Evolutionary conservation across 2,113 vertebrate species (phyloP).

Genomic region (Sinocyclocheilus anophthalmus): DNA sequence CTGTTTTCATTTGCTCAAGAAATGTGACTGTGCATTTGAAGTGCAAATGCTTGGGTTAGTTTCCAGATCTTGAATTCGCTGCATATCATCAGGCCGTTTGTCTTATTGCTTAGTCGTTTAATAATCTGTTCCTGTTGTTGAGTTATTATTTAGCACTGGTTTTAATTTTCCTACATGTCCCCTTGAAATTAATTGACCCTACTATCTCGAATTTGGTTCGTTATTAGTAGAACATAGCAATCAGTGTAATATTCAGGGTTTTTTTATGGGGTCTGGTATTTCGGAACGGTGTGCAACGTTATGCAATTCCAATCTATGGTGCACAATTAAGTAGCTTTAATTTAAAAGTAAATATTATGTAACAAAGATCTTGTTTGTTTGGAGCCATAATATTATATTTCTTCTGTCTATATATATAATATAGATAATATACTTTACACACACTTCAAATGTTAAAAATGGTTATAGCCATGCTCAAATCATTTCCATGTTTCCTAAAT

Average conservation of each 20-base stretch:
- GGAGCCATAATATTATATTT: too few species aligned
- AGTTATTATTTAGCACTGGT: not conserved
- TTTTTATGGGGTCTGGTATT: too few species aligned
- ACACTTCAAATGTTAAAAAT: too few species aligned
- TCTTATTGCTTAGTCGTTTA: not conserved
- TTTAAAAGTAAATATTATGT: not conserved
- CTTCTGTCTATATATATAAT: too few species aligned
- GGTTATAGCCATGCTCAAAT: not conserved
- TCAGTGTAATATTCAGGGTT: too few species aligned
- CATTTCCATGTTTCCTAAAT: not conserved
- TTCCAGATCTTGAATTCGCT: not conserved
- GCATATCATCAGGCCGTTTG: not conserved
- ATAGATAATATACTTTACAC: too few species aligned
- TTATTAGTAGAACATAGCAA: not conserved
- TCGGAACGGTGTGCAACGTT: too few species aligned
- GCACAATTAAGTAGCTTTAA: not conserved
- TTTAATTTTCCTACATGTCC: not conserved
- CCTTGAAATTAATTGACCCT: not conserved
- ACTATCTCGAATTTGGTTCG: not conserved
- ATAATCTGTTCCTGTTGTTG: not conserved
- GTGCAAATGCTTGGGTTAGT: not conserved
- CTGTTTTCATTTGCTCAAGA: slow-evolving; percentile 29
- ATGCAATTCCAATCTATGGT: not conserved
- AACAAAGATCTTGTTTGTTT: too few species aligned
- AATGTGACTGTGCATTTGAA: slow-evolving; percentile 14